Base-by-base conservation (phyloP, 2,888 invertebrate species). In the Neria commutata region DNA sequence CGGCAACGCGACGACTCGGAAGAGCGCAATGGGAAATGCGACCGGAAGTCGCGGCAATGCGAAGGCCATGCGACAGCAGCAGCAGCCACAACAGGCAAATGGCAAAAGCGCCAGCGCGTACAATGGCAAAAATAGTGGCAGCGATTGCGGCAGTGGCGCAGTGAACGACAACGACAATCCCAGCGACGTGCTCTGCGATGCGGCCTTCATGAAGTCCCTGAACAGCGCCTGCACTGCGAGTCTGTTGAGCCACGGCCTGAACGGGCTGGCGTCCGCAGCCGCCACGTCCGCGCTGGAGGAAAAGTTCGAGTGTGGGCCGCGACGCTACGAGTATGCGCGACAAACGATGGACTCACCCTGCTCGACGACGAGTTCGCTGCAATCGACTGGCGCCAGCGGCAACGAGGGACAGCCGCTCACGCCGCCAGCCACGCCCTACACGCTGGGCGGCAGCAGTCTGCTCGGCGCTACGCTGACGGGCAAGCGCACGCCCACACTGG, bases 351-450 rank as follows among this genome's bases (percentile, higher is more conserved):
- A 79, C 33, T 81, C 81, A 2, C 81, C 82, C 2, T 74, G 78
- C 53, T 81, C 82, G 1, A 77, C 81, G 21, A 66, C 71, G 29
- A 81, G 80, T 54, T 81, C 81, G 1, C 49, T 78, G 29, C 76
- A 76, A 17, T 77, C 78, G 4, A 62, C 65, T 11, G 68, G 69
- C n/a, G 62, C 67, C 3, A 70, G 70, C 49, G 67, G 69, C 14
- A 65, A 65, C 46, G 68, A 70, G 14, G 65, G 63, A 10, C 72
- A 74, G 55, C 75, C 76, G 11, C 66, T 81, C 4, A 81, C 81
- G 33, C 81, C 81, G 1, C 82, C 81, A 29, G 77, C 81, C 10
- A 81, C 82, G 34, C 82, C 82, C 16, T 78, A 71, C 34, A 37
- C 10, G 37, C 26, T 24, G 21, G 5, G 60, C 48, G n/a, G 24